Conservation (phyloP, 2,797 vertebrate species). For the Ctenosaura bakeri region DNA sequence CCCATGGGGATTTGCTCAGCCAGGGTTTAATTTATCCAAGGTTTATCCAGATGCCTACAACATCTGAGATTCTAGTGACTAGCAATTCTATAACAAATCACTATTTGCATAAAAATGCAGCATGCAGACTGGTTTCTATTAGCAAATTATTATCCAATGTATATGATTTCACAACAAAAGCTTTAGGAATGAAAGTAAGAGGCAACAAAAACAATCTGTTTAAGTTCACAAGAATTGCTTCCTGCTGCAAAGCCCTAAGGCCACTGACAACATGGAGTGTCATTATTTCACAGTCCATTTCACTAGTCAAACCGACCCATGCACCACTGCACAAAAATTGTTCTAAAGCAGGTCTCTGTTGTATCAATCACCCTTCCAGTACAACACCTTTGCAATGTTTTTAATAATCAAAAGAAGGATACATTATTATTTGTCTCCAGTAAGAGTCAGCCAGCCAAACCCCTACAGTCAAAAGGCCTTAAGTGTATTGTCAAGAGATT, state of each 20-base stretch:
- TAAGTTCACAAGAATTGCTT: slow-evolving; percentile 19
- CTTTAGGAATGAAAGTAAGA: slow-evolving; percentile 35
- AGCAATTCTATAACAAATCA: slow-evolving; percentile 34
- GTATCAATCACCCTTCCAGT: slow-evolving; percentile 6
- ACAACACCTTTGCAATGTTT: slow-evolving; percentile 4
- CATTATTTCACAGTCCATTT: not conserved
- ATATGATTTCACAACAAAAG: slow-evolving; percentile 39
- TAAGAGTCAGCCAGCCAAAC: not conserved
- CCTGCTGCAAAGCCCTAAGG: slow-evolving; percentile 14
- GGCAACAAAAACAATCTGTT: slow-evolving; percentile 24
- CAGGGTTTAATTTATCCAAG: slow-evolving; percentile 28
- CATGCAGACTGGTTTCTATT: slow-evolving; percentile 43
- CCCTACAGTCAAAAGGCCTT: not conserved
- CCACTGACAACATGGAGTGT: not conserved
- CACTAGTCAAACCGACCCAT: not conserved
- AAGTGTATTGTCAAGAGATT: not conserved
- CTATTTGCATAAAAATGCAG: slow-evolving; percentile 38
- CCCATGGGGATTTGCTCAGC: not conserved
- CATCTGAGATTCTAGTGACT: slow-evolving; percentile 31
- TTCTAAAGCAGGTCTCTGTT: not conserved
- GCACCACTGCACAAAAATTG: not conserved
- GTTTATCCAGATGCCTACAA: not conserved
- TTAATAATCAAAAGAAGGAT: slow-evolving; percentile 14
- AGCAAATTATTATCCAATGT: slow-evolving; percentile 36
- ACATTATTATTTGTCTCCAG: not conserved